Base-by-base conservation (phyloP, 2,888 invertebrate genomes). In the Hylaea fasciaria region DNA sequence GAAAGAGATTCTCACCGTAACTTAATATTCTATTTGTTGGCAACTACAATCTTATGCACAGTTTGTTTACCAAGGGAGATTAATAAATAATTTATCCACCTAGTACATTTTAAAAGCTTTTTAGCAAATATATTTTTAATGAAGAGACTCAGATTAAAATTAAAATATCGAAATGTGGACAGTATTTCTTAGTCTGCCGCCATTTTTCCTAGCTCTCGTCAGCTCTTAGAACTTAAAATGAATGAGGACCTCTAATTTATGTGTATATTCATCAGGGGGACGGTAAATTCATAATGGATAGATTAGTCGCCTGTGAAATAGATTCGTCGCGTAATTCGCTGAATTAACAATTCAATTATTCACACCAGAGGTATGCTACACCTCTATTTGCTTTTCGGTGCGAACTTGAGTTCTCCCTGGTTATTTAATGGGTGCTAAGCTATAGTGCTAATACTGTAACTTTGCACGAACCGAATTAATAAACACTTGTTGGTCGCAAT, bases 261-360 rank as follows among this genome's bases (percentile, higher is more conserved):
- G 5, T 22, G 29, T 14, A n/a, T 50, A 48, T 50, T 54, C 44
- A 49, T 35, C 40, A n/a, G 49, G 29, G 61, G 43, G 46, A 51
- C 47, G 54, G 61, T 61, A 47, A 54, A 57, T 52, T 57, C 35
- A 51, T 62, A 66, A 61, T 53, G 48, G 44, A 63, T 55, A 16
- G 45, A 51, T 40, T 40, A 57, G 50, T 35, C 55, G 55, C 55
- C 48, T 55, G 56, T 59, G 59, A 58, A 59, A 62, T 57, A 45
- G 59, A 59, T 62, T 56, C 57, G 57, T 54, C 61, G 50, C 56
- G 56, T 64, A 64, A 64, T 66, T 62, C 45, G 50, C 61, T 57
- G 51, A 62, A 64, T 66, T 63, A 66, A 56, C 66, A 58, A 50
- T 53, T 64, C 47, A 59, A 66, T 64, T 66, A 62, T 62, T 62